A percentile compares a stretch with the other conserved stretches of the same genome.
phyloP scores from a whole-genome alignment of 1,140 invertebrate species.

The Plodia interpunctella region DNA sequence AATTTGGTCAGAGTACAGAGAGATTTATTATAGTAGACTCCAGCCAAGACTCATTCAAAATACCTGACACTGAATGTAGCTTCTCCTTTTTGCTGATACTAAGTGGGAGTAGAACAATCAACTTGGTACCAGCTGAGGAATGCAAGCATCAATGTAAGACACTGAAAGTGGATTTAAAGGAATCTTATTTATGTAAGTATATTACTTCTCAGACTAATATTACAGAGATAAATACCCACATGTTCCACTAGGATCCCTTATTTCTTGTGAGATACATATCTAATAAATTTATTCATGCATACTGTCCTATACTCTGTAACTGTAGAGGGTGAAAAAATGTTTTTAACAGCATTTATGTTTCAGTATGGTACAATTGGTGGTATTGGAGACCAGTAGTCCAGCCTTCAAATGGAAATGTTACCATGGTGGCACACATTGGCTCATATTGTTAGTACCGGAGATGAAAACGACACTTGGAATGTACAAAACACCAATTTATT shows the following conservation, averaged over 20 bases:
- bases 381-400: conserved; percentile 85
- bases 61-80: conserved; percentile 87
- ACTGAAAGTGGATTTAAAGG: conserved; percentile 80
- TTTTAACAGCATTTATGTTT: conserved; percentile 50
- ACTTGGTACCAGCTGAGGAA: conserved; percentile 82
- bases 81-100: conserved; percentile 84
- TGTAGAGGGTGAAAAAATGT: conserved; percentile 6
- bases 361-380: conserved; percentile 92
- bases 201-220: neutral
- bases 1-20: conserved; percentile 83
- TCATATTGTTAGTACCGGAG: conserved; percentile 80
- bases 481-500: conserved; percentile 58
- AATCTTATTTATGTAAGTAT: conserved; percentile 83
- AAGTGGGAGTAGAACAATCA: conserved; percentile 80
- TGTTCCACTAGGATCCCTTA: too few relatives aligned
- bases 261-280: too few relatives aligned
- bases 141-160: conserved; percentile 81
- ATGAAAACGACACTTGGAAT: conserved; percentile 49
- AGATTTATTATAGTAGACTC: conserved; percentile 84
- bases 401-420: conserved; percentile 77
- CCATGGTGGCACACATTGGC: conserved; percentile 83
- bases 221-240: too few relatives aligned
- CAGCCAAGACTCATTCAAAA: conserved; percentile 76
- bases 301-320: too few relatives aligned
- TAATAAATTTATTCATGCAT: neutral